Evolutionary conservation across 2,888 invertebrate species (phyloP).

Genomic region (Helobdella robusta): DNA sequence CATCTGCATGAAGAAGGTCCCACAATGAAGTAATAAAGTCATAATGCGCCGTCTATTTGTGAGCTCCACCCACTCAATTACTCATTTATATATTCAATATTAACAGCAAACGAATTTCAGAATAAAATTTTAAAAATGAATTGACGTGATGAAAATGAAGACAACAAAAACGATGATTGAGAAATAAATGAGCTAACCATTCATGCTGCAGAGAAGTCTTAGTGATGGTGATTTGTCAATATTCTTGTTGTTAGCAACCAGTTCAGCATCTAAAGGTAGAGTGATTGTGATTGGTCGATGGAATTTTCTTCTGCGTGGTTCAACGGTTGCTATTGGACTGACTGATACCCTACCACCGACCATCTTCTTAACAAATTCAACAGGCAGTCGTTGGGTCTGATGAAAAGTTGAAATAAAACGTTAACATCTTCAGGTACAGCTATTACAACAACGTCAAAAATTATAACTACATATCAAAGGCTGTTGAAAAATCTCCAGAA

Average conservation of each 20-base stretch:
- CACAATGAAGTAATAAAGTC: too few species aligned
- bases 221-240: slow-evolving; percentile 40
- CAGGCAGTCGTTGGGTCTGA: slow-evolving; percentile 94
- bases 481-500: too few species aligned
- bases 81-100: too few species aligned
- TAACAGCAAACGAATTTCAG: too few species aligned
- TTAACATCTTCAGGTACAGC: too few species aligned
- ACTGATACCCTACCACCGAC: slow-evolving; percentile 96
- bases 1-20: slow-evolving; percentile 59
- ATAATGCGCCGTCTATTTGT: too few species aligned
- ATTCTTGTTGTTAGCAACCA: slow-evolving; percentile 83
- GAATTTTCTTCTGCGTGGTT: slow-evolving; percentile 94
- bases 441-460: too few species aligned
- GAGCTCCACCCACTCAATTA: too few species aligned
- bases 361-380: slow-evolving; percentile 88
- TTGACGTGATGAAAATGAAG: not conserved
- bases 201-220: slow-evolving; percentile 23
- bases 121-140: not conserved
- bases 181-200: slow-evolving; percentile 13
- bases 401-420: slow-evolving; percentile 33
- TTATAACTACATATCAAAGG: too few species aligned
- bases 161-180: not conserved
- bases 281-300: slow-evolving; percentile 98
- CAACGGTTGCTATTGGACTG: slow-evolving; percentile 96
- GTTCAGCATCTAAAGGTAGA: slow-evolving; percentile 76